Conservation (phyloP, 2,888 invertebrate species). For the Atethmia centrago region DNA sequence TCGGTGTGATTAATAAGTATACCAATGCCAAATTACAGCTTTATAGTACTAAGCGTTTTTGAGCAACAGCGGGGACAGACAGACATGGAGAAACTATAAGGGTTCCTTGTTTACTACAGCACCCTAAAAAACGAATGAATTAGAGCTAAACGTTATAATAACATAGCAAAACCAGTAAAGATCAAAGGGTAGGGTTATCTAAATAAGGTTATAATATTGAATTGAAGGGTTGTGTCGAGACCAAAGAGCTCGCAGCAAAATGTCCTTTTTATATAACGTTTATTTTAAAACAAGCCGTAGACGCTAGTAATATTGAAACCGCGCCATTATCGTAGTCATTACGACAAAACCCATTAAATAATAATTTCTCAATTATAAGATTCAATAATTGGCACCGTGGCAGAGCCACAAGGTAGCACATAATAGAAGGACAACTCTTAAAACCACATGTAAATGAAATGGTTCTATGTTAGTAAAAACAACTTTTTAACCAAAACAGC, state of each 20-base stretch:
- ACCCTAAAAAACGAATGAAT: background rate
- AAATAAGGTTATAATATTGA: too few species aligned
- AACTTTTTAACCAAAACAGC: too few species aligned
- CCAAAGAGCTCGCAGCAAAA: background rate
- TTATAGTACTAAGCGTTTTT: too few species aligned
- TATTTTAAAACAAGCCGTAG: constrained; percentile 3
- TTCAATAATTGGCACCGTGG: constrained; percentile 51
- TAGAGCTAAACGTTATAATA: too few species aligned
- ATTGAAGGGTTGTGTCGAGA: too few species aligned
- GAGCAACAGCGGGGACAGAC: too few species aligned
- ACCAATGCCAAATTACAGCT: too few species aligned
- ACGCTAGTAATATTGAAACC: constrained; percentile 6
- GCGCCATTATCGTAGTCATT: constrained; percentile 36
- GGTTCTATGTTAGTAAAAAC: background rate
- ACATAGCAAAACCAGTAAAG: too few species aligned
- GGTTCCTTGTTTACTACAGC: too few species aligned
- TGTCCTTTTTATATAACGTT: background rate
- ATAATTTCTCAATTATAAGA: constrained; percentile 49
- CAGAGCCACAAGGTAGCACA: background rate
- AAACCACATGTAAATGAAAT: background rate
- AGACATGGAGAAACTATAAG: too few species aligned
- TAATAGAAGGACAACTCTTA: constrained; percentile 6
- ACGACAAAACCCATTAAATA: constrained; percentile 47
- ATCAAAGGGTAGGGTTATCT: background rate
- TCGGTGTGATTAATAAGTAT: too few species aligned